Conservation (phyloP, 2,113 vertebrate species). For the Bos indicus region DNA sequence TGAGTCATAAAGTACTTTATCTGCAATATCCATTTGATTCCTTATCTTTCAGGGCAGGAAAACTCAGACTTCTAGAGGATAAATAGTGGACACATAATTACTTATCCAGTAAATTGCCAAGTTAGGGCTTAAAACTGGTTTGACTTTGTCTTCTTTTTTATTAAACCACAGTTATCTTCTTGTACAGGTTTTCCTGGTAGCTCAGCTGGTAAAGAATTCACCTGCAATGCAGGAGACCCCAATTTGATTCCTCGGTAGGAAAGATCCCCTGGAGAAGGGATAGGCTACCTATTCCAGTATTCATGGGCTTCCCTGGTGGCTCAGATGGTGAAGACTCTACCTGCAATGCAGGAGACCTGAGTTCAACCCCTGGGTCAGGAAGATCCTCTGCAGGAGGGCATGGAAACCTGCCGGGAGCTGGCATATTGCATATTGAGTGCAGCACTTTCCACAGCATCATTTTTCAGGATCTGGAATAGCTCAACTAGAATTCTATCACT, state of each 20-base stretch:
- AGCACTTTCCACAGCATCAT: no score
- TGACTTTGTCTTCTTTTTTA: background rate
- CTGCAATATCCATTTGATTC: background rate
- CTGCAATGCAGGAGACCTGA: background rate
- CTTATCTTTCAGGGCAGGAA: background rate
- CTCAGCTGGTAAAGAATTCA: background rate
- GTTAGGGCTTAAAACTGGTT: background rate
- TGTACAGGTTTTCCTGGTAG: background rate
- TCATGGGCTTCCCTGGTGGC: background rate
- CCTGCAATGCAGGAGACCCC: background rate
- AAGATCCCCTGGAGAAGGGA: background rate
- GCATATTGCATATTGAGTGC: no score
- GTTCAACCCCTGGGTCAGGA: background rate
- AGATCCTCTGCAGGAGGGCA: background rate
- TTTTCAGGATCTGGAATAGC: no score
- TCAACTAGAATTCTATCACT: no score
- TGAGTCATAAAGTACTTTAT: background rate
- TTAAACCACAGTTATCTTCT: background rate
- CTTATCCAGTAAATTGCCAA: background rate
- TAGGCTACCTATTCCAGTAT: background rate
- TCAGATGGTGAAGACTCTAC: background rate
- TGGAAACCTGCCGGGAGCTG: background rate
- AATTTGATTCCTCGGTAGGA: fast-evolving
- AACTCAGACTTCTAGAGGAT: background rate
- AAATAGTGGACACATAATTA: background rate